A percentile compares a stretch with the other conserved stretches of the same genome.
Conservation (phyloP, 2,113 vertebrate species). For the Lophius piscatorius region DNA sequence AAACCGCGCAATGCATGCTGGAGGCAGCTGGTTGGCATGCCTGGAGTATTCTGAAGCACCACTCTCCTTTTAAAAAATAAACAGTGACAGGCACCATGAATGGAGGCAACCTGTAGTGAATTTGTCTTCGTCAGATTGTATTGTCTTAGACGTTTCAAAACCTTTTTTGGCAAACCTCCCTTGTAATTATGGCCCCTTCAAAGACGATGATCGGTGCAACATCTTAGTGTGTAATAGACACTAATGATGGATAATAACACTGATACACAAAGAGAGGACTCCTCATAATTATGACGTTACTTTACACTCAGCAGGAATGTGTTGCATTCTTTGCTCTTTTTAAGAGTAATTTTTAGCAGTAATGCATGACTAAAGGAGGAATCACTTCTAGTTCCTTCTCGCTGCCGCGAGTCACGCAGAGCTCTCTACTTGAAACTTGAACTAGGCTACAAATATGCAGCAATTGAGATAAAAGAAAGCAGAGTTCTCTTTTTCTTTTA, state of each 20-base stretch:
- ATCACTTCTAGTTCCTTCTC: constrained; percentile 6
- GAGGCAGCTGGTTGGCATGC: constrained; percentile 7
- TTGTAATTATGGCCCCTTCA: constrained; percentile 68
- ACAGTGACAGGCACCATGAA: constrained; percentile 24
- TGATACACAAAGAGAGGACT: constrained; percentile 17
- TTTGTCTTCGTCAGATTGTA: constrained; percentile 68
- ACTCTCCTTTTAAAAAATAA: not conserved
- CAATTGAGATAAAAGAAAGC: constrained; percentile 4
- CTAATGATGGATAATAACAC: constrained; percentile 71
- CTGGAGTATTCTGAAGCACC: constrained; percentile 1
- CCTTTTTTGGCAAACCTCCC: constrained; percentile 48
- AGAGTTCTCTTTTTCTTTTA: constrained; percentile 15
- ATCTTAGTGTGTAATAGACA: constrained; percentile 59
- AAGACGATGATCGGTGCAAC: constrained; percentile 56
- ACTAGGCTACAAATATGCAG: constrained; percentile 21
- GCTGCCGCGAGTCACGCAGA: constrained; percentile 10
- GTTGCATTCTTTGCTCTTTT: constrained; percentile 35
- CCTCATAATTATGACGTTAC: constrained; percentile 37
- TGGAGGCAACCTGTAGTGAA: constrained; percentile 49
- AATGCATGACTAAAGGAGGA: constrained; percentile 23
- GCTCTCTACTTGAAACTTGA: constrained; percentile 5
- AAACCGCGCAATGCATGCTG: not conserved
- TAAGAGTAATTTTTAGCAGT: constrained; percentile 20
- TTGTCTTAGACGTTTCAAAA: constrained; percentile 56
- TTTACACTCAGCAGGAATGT: constrained; percentile 16